A percentile compares a stretch with the other conserved stretches of the same genome.
phyloP scores from a whole-genome alignment of 2,797 vertebrate species.

The Uromys caudimaculatus region DNA sequence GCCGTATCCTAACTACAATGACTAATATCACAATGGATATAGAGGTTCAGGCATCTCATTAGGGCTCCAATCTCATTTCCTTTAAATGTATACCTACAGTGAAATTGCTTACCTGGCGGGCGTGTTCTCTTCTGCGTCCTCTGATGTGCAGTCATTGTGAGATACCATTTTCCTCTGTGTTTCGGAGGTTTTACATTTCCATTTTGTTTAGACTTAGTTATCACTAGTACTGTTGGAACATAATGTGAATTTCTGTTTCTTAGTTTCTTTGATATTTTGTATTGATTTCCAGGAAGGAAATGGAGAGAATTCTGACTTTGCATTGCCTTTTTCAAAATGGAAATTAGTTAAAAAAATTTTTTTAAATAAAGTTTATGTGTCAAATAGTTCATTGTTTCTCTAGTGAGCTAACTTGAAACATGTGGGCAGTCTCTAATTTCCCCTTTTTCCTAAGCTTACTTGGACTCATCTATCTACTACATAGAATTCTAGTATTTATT shows the following conservation, averaged over 20 bases:
- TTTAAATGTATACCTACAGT: not conserved
- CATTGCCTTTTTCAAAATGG: not conserved
- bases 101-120: not conserved
- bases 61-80: not conserved
- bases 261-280: not conserved
- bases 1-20: not conserved
- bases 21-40: not conserved
- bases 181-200: not conserved
- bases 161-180: not conserved
- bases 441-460: not conserved
- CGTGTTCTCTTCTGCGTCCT: not conserved
- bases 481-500: not conserved
- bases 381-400: not conserved
- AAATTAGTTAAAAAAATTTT: not conserved
- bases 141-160: not conserved
- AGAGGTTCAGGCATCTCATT: not conserved
- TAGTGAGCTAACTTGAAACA: not conserved
- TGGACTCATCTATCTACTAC: not conserved
- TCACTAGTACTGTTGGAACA: not conserved
- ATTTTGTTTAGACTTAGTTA: conserved; percentile 4
- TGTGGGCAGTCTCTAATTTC: too few relatives aligned
- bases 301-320: not conserved
- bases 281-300: not conserved
- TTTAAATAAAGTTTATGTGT: not conserved
- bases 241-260: not conserved